A percentile compares a stretch with the other conserved stretches of the same genome.
These are phyloP conservation scores for Larimichthys crocea DNA, from an alignment of 2,113 vertebrate genomes.

Conservation along the genomic window DNA sequence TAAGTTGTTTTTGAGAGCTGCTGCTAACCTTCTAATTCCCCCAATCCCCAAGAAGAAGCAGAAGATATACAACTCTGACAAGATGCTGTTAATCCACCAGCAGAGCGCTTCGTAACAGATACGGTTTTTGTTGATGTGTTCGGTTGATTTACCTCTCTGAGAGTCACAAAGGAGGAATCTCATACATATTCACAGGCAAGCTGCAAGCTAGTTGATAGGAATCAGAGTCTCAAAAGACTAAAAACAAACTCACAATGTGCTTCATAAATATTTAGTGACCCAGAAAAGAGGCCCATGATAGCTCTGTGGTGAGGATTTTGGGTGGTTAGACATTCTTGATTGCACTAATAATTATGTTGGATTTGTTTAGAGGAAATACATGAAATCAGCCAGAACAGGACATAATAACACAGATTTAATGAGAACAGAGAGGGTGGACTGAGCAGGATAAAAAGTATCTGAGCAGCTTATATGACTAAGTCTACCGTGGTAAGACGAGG, in stretches of 20 bases:
- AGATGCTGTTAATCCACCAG: conserved; percentile 49
- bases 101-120: conserved; percentile 42
- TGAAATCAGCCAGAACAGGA: conserved; percentile 29
- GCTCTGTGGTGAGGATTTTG: conserved; percentile 28
- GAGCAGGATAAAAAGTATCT: conserved; percentile 22
- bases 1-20: conserved; percentile 15
- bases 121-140: conserved; percentile 41
- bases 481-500: not conserved
- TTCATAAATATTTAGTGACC: conserved; percentile 73
- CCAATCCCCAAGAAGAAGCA: conserved; percentile 27
- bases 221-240: conserved; percentile 59
- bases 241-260: conserved; percentile 57
- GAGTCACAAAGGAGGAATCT: conserved; percentile 38
- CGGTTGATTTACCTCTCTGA: conserved; percentile 26
- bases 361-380: conserved; percentile 42
- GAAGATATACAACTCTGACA: conserved; percentile 18
- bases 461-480: conserved; percentile 14
- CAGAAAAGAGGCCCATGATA: conserved; percentile 45
- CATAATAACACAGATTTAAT: conserved; percentile 11
- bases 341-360: conserved; percentile 47
- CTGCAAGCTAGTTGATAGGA: conserved; percentile 54
- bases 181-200: conserved; percentile 67
- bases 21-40: conserved; percentile 39
- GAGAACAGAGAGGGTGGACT: not conserved
- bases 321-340: conserved; percentile 38